Conservation (phyloP, 2,113 vertebrate species). For the Oncorhynchus tshawytscha region DNA sequence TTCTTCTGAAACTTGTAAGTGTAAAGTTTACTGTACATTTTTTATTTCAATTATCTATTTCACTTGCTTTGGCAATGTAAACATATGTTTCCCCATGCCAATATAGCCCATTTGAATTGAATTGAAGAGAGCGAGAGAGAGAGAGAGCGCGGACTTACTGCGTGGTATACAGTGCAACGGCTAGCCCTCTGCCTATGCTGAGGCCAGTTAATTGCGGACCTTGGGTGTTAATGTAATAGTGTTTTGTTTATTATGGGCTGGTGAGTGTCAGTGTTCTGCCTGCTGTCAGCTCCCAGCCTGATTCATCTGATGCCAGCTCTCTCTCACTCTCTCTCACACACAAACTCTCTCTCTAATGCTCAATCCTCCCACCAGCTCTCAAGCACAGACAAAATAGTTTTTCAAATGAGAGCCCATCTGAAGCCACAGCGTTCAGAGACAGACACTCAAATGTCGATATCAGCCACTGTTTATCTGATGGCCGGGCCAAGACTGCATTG, state of each 20-base stretch:
- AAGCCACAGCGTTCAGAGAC: too few species aligned
- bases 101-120: too few species aligned
- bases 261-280: slow-evolving; percentile 41
- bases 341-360: not conserved
- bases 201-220: slow-evolving; percentile 45
- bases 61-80: too few species aligned
- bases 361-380: not conserved
- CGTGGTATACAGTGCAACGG: not conserved
- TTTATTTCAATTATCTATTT: too few species aligned
- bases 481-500: too few species aligned
- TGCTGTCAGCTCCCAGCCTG: slow-evolving; percentile 21
- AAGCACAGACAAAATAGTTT: not conserved
- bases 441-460: too few species aligned
- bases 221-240: slow-evolving; percentile 63
- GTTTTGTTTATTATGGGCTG: slow-evolving; percentile 59
- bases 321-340: not conserved
- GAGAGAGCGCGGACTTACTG: not conserved
- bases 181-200: slow-evolving; percentile 29
- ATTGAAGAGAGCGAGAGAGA: too few species aligned
- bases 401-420: too few species aligned
- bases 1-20: too few species aligned
- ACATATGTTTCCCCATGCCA: too few species aligned
- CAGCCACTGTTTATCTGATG: too few species aligned
- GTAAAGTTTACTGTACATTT: too few species aligned
- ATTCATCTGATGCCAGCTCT: slow-evolving; percentile 33